Conservation (phyloP, 1,140 invertebrate species). For the Bombus terrestris region DNA sequence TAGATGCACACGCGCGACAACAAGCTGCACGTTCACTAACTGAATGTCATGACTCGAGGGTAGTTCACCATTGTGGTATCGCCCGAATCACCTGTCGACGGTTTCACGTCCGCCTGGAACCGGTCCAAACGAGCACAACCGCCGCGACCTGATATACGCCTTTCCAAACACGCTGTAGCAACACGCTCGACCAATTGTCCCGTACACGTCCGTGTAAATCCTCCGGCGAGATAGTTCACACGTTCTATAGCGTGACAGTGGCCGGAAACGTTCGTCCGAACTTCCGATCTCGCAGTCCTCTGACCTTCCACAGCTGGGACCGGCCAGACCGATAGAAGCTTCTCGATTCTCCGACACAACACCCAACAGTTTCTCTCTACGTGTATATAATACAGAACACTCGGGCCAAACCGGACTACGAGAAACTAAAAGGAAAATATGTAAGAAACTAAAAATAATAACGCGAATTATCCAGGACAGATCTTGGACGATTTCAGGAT, state of each 20-base stretch:
- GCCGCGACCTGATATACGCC: neutral
- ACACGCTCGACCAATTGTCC: conserved; percentile 7
- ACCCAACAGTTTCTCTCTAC: neutral
- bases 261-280: neutral
- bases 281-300: neutral
- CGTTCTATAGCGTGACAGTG: neutral
- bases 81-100: conserved; percentile 16
- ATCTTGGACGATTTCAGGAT: conserved; percentile 11
- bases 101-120: conserved; percentile 17
- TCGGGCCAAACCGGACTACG: neutral
- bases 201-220: neutral
- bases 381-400: neutral
- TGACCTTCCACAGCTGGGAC: neutral
- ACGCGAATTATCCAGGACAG: neutral
- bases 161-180: neutral
- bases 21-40: conserved; percentile 45
- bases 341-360: neutral
- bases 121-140: conserved; percentile 12
- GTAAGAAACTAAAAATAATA: neutral
- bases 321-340: neutral
- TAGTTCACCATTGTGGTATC: conserved; percentile 33
- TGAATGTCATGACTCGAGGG: conserved; percentile 32
- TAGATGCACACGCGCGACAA: conserved; percentile 13
- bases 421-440: neutral
- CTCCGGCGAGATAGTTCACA: neutral